A percentile compares a stretch with the other conserved stretches of the same genome.
Evolutionary conservation across 2,797 vertebrate species (phyloP).

Genomic region (Hyperoplus lanceolatus): DNA sequence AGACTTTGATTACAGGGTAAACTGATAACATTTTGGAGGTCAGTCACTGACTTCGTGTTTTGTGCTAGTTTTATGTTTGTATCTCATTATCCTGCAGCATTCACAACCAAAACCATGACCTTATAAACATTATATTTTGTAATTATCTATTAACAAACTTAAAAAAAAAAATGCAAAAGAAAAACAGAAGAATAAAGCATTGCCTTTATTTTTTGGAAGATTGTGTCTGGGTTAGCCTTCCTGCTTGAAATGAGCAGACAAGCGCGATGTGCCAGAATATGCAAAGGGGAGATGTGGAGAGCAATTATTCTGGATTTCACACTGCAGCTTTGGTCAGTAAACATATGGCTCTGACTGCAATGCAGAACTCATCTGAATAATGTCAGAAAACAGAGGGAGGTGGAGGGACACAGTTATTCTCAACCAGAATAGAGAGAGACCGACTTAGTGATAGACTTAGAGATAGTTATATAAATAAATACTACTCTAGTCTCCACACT

Average conservation of each 20-base stretch:
- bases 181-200: slow-evolving; percentile 11
- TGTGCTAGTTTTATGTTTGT: not conserved
- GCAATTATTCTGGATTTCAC: slow-evolving; percentile 83
- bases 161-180: slow-evolving; percentile 9
- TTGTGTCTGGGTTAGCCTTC: slow-evolving; percentile 58
- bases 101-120: not conserved
- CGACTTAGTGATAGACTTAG: too few relatives aligned
- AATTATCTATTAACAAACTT: slow-evolving; percentile 3
- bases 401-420: slow-evolving; percentile 32
- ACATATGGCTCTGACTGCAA: slow-evolving; percentile 74
- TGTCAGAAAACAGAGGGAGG: slow-evolving; percentile 68
- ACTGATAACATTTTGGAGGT: too few relatives aligned
- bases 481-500: not conserved
- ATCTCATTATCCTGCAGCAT: slow-evolving; percentile 7
- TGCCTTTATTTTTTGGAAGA: slow-evolving; percentile 49
- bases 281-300: slow-evolving; percentile 70
- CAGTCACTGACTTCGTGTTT: too few relatives aligned
- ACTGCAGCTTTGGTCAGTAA: slow-evolving; percentile 83
- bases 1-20: too few relatives aligned
- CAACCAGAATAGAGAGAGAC: slow-evolving; percentile 42
- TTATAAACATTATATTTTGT: not conserved
- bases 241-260: slow-evolving; percentile 57
- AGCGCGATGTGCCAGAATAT: slow-evolving; percentile 57
- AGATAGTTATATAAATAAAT: slow-evolving; percentile 60
- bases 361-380: slow-evolving; percentile 82